Conservation (phyloP, 2,113 vertebrate species). For the Callionymus lyra region DNA sequence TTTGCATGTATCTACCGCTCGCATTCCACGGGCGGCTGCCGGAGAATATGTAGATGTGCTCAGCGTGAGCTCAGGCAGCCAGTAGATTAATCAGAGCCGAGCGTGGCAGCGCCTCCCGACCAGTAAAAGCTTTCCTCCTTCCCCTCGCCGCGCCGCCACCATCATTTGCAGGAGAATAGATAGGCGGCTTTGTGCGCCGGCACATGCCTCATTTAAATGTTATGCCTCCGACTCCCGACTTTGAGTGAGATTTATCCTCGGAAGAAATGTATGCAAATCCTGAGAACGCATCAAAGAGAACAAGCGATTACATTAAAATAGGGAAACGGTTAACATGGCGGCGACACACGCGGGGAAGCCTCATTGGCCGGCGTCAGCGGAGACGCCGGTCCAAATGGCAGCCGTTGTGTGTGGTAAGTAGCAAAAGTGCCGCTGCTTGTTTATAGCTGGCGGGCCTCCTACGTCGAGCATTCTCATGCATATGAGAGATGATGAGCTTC, state of each 20-base stretch:
- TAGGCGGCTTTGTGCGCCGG: slow-evolving; percentile 52
- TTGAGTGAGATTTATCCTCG: slow-evolving; percentile 64
- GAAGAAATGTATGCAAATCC: slow-evolving; percentile 70
- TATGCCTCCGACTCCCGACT: slow-evolving; percentile 61
- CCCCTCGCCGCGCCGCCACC: slow-evolving; percentile 29
- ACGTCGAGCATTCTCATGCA: slow-evolving; percentile 36
- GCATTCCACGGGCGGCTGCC: slow-evolving; percentile 49
- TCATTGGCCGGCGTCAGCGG: slow-evolving; percentile 25
- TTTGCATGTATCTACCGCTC: slow-evolving; percentile 29
- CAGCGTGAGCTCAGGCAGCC: slow-evolving; percentile 57
- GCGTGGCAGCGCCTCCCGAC: slow-evolving; percentile 42
- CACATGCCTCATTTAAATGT: slow-evolving; percentile 69
- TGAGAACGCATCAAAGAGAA: slow-evolving; percentile 59
- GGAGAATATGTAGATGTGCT: slow-evolving; percentile 64
- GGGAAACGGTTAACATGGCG: slow-evolving; percentile 39
- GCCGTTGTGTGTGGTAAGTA: slow-evolving; percentile 13
- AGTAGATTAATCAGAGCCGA: slow-evolving; percentile 64
- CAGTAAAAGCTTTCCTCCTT: slow-evolving; percentile 33
- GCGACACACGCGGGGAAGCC: slow-evolving; percentile 20
- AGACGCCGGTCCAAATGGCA: slow-evolving; percentile 33
- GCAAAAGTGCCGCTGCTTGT: slow-evolving; percentile 21
- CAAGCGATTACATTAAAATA: slow-evolving; percentile 65
- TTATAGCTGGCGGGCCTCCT: slow-evolving; percentile 31
- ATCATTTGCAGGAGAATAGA: slow-evolving; percentile 65
- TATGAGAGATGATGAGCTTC: slow-evolving; percentile 23